These are phyloP conservation scores for Mastomys coucha DNA, from an alignment of 2,113 vertebrate genomes.

Conservation along the genomic window DNA sequence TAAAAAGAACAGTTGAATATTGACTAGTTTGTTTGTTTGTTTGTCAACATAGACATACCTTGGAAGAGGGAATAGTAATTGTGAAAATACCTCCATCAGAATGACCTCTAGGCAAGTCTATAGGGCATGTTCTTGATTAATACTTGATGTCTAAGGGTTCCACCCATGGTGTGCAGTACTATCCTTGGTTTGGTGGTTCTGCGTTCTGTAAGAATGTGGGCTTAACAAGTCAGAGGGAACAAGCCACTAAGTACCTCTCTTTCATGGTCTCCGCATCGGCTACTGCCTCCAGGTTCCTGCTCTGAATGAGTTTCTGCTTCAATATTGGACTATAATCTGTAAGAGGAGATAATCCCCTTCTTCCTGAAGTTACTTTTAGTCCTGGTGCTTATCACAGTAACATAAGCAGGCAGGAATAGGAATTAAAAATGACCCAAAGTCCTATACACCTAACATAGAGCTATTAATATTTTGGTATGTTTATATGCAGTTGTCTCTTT, in stretches of 20 bases:
- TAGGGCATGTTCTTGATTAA: neutral
- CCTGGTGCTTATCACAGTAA: neutral
- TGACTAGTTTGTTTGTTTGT: neutral
- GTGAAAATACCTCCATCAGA: neutral
- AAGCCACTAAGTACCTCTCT: neutral
- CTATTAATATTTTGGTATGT: constrained; percentile 40
- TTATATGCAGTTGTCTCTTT: neutral
- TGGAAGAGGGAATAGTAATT: neutral
- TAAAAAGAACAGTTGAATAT: neutral
- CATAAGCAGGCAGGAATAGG: neutral
- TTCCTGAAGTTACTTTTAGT: neutral
- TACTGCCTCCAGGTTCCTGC: neutral
- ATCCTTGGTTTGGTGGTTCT: neutral
- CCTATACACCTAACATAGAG: neutral
- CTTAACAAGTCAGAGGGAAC: neutral
- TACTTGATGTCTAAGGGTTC: neutral
- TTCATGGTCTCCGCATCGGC: neutral
- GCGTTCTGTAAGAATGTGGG: neutral
- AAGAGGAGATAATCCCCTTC: neutral
- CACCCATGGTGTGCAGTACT: neutral
- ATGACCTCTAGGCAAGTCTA: no score
- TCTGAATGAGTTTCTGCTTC: neutral
- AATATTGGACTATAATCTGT: no score
- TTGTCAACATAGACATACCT: neutral
- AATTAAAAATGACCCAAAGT: neutral